Percentiles rank a stretch among this genome's conserved stretches.
Evolutionary conservation across 2,888 invertebrate species (phyloP).

Genomic region (Bombyx huttoni): DNA sequence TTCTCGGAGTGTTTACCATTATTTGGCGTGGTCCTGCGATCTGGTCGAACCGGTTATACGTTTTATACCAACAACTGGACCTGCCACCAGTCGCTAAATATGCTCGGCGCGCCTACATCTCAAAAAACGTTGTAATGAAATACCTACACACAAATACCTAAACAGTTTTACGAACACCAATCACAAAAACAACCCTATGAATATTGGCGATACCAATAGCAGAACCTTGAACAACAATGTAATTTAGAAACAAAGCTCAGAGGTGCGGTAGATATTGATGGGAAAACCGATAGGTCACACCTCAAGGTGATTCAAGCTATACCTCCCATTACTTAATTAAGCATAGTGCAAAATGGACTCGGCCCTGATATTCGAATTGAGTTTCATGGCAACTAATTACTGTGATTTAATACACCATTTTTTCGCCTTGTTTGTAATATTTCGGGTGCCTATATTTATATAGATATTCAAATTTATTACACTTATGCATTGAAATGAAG

Average conservation of each 20-base stretch:
- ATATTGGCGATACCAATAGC: neutral
- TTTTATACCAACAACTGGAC: conserved; percentile 55
- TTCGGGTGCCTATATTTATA: no score
- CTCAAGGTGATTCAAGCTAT: conserved; percentile 34
- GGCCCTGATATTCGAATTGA: neutral
- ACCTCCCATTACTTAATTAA: conserved; percentile 24
- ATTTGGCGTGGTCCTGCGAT: conserved; percentile 52
- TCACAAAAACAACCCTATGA: conserved; percentile 1
- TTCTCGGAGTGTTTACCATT: conserved; percentile 31
- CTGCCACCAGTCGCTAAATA: conserved; percentile 62
- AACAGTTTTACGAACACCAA: neutral
- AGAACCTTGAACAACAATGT: conserved; percentile 2
- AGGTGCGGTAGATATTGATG: conserved; percentile 33
- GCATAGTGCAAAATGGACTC: neutral
- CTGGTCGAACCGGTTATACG: conserved; percentile 64
- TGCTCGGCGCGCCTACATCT: conserved; percentile 40
- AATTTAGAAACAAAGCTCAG: conserved; percentile 13
- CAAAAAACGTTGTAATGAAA: conserved; percentile 11
- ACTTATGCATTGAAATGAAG: no score
- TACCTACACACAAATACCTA: conserved; percentile 1
- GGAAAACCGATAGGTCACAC: conserved; percentile 37
- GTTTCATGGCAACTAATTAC: neutral
- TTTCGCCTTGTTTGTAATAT: neutral
- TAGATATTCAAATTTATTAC: no score
- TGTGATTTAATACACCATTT: neutral